Evolutionary conservation across 2,888 invertebrate genomes (phyloP), one percentile per base, ranked within the genome.

Genomic region (Polydrusus tereticollis): DNA sequence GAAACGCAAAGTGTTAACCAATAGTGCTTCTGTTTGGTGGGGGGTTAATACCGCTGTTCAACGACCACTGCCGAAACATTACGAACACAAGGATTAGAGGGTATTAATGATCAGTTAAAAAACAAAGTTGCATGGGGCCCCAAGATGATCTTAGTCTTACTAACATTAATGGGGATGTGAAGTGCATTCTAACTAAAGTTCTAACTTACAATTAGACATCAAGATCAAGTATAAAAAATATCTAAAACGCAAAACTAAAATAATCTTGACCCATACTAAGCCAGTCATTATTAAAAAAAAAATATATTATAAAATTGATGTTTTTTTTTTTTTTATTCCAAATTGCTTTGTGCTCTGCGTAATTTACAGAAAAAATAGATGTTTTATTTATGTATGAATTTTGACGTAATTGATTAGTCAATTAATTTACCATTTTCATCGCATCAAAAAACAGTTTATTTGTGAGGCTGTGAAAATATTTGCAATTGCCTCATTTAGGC

Each of bases 21-120:
- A 85, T 84, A 85, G 85, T 85, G 85, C 84, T 84, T 84, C 85
- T 85, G 85, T 85, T 85, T 85, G 85, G 84, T 85, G 85, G 84
- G 83, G 82, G 71, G 41, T 59, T 67, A 60, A 55, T 83, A 85
- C 85, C 85, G 82, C 81, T 84, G 84, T 84, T 84, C 3, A 36
- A 77, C 82, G 82, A 84, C 86, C 87, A 88, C 87, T 88, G 87
- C 86, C 88, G 88, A 79, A 77, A 69, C 64, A 8, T 38, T 26
- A 45, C 26, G 41, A 33, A 45, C 14, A 2, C 2, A 20, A 57
- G n/a, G 29, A 55, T 7, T n/a, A n/a, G n/a, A 14, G 4, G 29
- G 3, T n/a, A 26, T n/a, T 23, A 55, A 6, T 33, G 12, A 1
- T 16, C 14, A 7, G 0, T 8, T n/a, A 16, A 29, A 52, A n/a